phyloP scores from a whole-genome alignment of 2,797 vertebrate genomes.

The Ambastaia sidthimunki region DNA sequence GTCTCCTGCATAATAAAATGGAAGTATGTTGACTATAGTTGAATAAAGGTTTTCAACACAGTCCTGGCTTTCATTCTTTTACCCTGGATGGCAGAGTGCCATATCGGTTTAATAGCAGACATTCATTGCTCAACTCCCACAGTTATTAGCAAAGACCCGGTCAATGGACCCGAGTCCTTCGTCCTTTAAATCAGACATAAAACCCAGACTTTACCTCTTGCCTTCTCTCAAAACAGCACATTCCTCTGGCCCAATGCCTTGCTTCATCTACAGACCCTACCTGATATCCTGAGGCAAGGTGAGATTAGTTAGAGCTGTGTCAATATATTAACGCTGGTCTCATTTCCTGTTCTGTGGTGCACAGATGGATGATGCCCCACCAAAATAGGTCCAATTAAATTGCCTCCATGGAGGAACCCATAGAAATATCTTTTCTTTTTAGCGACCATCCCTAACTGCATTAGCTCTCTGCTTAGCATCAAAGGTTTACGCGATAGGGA shows the following conservation, averaged over 20 bases:
- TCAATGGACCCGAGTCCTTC: constrained; percentile 35
- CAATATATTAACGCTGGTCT: constrained; percentile 57
- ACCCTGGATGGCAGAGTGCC: constrained; percentile 1
- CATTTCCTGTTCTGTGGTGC: constrained; percentile 40
- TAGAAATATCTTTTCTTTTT: constrained; percentile 49
- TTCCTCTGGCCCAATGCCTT: constrained; percentile 25
- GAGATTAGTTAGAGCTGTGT: constrained; percentile 30
- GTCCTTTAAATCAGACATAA: constrained; percentile 29
- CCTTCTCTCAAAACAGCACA: constrained; percentile 23
- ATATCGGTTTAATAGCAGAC: constrained; percentile 26
- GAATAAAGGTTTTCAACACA: constrained; percentile 3
- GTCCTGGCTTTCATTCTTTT: constrained; percentile 4
- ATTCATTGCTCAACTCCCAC: constrained; percentile 19
- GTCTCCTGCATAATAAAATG: neutral
- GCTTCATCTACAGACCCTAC: constrained; percentile 9
- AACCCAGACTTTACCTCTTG: constrained; percentile 49
- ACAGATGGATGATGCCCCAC: constrained; percentile 63
- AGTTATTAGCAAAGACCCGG: constrained; percentile 34
- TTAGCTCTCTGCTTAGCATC: constrained; percentile 32
- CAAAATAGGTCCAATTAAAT: constrained; percentile 65
- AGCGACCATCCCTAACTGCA: constrained; percentile 26
- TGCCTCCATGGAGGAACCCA: constrained; percentile 58
- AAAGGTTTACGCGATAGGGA: constrained; percentile 62
- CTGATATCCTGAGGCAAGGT: constrained; percentile 33
- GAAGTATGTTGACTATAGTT: neutral